These are phyloP conservation scores for Hippopotamyrus pictus DNA, from an alignment of 2,797 vertebrate genomes.

Conservation along the genomic window DNA sequence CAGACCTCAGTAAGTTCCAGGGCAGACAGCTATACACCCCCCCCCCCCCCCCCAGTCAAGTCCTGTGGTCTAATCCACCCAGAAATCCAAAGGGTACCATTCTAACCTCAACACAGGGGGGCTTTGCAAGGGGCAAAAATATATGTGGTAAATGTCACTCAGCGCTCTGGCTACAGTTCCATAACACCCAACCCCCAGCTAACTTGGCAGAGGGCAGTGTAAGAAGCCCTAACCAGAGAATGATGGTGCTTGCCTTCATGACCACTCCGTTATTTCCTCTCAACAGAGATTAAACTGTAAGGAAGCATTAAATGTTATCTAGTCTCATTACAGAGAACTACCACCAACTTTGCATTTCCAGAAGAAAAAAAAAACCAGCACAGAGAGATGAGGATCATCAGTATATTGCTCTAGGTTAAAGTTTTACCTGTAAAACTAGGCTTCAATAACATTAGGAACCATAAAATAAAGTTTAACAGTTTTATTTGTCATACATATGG, in stretches of 20 bases:
- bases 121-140: conserved; percentile 58
- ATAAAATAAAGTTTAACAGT: background rate
- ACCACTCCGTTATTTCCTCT: background rate
- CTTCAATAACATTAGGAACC: background rate
- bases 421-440: background rate
- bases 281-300: background rate
- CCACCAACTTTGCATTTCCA: background rate
- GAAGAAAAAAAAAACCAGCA: background rate
- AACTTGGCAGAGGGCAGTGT: background rate
- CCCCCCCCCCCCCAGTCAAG: background rate
- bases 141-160: conserved; percentile 47
- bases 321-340: background rate
- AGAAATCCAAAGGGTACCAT: conserved; percentile 24
- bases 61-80: background rate
- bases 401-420: background rate
- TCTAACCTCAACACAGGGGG: conserved; percentile 40
- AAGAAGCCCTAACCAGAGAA: background rate
- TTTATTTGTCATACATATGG: background rate
- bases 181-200: background rate
- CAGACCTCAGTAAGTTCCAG: background rate
- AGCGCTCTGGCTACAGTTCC: conserved; percentile 34
- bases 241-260: background rate
- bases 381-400: background rate
- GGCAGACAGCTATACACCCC: background rate
- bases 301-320: background rate